Evolutionary conservation across 92 coral and sea anemone genomes (phyloP), one percentile per base, ranked within the genome.

Genomic region (Bergia sp.): DNA sequence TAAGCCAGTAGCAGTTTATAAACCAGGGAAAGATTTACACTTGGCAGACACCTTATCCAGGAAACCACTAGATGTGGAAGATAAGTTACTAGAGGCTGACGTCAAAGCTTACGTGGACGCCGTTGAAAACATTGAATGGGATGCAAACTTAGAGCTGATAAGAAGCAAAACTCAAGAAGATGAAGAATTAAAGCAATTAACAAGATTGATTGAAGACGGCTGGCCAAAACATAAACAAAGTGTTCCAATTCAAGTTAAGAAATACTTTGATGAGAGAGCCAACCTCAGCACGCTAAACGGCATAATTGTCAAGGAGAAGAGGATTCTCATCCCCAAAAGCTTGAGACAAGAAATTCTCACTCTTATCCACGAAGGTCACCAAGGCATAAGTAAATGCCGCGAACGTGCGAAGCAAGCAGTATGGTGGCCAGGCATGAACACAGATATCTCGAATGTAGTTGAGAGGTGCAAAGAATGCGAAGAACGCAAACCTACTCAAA

Each of bases 21-120:
- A 85, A 37, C 96, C 92, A 16, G 91, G 92, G 36, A 89, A 93
- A 81, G 58, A 91, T 55, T 73, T 91, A 0, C 74, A 85, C n/a
- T 82, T 91, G 5, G 94, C 92, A 23, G 94, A 93, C 64, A 80
- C 96, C 8, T 53, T 91, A 21, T 85, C 86, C 49, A 86, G 93
- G 37, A 90, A 50, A 66, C 93, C 91, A 7, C 75, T 85, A 61
- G n/a, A 67, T 39, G 45, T 21, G 58, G 42, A 85, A 21, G 57
- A 13, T 20, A 80, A 66, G 1, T 41, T 45, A 36, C 64, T 71
- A 16, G 88, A 85, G 18, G 88, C 72, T 5, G 88, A 85, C 37
- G 79, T 85, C 3, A 37, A 41, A 67, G 64, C 29, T 36, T 85
- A 67, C 38, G 57, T 85, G 5, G 47, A 38, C 49, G 39, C 11